Conservation (phyloP, 2,888 invertebrate species). For the Trachelus stipa region DNA sequence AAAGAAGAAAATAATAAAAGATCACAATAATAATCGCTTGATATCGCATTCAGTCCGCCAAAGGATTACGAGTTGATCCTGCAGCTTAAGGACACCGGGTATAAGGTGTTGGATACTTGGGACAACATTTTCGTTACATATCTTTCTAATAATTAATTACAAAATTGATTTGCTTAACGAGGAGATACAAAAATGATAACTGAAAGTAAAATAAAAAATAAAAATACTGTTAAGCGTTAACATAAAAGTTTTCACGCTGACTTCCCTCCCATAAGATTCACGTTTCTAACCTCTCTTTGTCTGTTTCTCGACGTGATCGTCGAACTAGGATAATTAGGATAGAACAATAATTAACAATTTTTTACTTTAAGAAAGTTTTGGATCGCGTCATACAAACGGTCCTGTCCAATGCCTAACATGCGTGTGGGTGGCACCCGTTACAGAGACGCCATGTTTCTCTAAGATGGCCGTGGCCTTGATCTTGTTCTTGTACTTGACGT, state of each 20-base stretch:
- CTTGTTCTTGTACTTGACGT: slow-evolving; percentile 80
- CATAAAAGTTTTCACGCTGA: not conserved
- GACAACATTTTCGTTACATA: not conserved
- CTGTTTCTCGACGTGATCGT: not conserved
- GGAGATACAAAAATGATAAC: not conserved
- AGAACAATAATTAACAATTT: not conserved
- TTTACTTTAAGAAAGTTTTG: slow-evolving; percentile 25
- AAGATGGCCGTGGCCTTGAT: slow-evolving; percentile 72
- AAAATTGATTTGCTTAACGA: not conserved
- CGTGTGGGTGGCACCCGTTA: slow-evolving; percentile 43
- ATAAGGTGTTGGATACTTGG: not conserved
- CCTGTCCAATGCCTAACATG: slow-evolving; percentile 68
- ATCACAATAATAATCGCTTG: not conserved
- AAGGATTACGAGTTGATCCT: not conserved
- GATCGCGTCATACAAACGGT: slow-evolving; percentile 63
- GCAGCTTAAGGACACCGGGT: not conserved
- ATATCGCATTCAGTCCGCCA: not conserved
- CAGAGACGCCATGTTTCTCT: slow-evolving; percentile 66
- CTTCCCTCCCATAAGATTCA: not conserved
- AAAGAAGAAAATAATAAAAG: not conserved
- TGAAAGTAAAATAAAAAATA: not conserved
- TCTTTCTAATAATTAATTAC: not conserved
- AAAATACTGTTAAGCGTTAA: slow-evolving; percentile 6
- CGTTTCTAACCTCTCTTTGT: not conserved
- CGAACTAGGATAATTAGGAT: not conserved